phyloP scores from a whole-genome alignment of 35 echinoderm and acorn worm genomes.

The Lytechinus variegatus region DNA sequence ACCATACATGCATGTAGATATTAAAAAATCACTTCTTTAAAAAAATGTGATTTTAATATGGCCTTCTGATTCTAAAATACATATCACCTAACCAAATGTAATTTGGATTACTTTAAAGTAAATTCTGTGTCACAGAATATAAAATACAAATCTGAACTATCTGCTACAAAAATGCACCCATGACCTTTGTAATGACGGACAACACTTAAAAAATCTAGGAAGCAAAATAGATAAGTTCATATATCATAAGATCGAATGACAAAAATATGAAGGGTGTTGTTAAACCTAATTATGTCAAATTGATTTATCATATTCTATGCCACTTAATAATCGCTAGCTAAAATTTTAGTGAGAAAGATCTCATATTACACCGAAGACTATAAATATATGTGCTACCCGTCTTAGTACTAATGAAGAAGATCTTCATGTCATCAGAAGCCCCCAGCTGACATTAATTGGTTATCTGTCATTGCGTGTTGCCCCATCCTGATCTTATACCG shows the following conservation, averaged over 20 bases:
- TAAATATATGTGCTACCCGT: background rate
- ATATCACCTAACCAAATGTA: background rate
- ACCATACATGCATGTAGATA: background rate
- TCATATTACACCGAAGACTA: background rate
- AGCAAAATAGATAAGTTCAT: background rate
- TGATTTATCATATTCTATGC: background rate
- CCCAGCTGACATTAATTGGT: background rate
- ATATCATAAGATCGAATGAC: background rate
- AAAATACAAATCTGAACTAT: background rate
- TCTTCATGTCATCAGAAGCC: background rate
- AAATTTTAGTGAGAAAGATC: background rate
- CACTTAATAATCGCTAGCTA: background rate
- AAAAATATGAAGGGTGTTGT: background rate
- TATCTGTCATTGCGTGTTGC: background rate
- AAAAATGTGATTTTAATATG: background rate
- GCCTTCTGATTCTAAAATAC: background rate
- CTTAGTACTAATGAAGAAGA: background rate
- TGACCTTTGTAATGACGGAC: background rate
- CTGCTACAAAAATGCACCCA: no score
- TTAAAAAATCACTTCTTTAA: no score
- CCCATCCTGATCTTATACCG: background rate
- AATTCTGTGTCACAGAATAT: background rate
- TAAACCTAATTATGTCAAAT: background rate
- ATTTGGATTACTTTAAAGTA: background rate
- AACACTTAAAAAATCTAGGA: background rate